phyloP scores from a whole-genome alignment of 2,113 vertebrate species.

The Plectropomus leopardus region DNA sequence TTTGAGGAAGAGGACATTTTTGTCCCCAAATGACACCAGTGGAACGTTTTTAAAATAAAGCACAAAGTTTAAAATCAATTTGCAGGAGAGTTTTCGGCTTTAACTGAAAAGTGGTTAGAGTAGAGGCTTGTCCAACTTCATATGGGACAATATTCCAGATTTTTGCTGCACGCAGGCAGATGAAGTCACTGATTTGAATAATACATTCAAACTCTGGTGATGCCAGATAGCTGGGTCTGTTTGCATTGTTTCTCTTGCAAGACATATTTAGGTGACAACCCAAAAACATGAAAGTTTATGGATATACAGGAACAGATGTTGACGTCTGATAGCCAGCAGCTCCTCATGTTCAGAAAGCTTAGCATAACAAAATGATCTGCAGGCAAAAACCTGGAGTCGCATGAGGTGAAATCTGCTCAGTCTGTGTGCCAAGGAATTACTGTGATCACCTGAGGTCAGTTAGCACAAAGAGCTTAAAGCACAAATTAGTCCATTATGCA shows the following conservation, averaged over 20 bases:
- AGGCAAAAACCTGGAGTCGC: conserved; percentile 1
- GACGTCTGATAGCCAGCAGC: neutral
- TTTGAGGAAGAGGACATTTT: too few species aligned
- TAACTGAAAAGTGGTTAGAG: too few species aligned
- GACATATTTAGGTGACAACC: conserved; percentile 2
- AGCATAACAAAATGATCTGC: neutral
- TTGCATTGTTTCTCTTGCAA: neutral
- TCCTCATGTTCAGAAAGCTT: conserved; percentile 6
- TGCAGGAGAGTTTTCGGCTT: too few species aligned
- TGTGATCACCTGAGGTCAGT: conserved; percentile 1
- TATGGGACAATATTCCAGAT: too few species aligned
- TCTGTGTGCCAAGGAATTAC: conserved; percentile 5
- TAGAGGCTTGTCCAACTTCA: too few species aligned
- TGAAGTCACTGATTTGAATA: too few species aligned
- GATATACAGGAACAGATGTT: neutral
- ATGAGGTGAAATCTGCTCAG: conserved; percentile 27
- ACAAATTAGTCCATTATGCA: neutral
- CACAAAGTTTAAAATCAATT: too few species aligned
- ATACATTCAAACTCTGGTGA: neutral
- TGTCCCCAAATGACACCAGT: too few species aligned
- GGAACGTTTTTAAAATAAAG: too few species aligned
- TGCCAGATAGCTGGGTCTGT: neutral
- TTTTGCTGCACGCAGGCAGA: too few species aligned
- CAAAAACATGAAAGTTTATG: neutral
- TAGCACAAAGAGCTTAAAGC: conserved; percentile 2